Evolutionary conservation across 2,888 invertebrate genomes (phyloP).

Genomic region (Elmis aenea): DNA sequence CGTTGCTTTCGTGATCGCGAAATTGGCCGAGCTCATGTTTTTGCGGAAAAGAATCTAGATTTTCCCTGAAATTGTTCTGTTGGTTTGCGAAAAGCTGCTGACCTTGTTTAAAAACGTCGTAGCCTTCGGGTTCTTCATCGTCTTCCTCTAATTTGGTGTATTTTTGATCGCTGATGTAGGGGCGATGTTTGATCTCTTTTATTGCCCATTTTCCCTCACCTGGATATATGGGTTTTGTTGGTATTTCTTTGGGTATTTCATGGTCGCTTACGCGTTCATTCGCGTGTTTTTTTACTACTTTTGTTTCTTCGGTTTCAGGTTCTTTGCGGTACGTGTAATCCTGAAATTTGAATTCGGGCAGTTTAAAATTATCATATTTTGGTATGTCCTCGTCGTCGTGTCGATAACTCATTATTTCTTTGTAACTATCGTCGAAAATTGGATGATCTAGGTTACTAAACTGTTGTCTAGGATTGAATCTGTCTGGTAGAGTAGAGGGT

Average conservation of each 20-base stretch:
- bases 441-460: too few species aligned
- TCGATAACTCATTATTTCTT: too few species aligned
- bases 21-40: constrained; percentile 18
- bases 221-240: constrained; percentile 42
- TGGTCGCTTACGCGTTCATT: constrained; percentile 26
- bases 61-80: constrained; percentile 24
- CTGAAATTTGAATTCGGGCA: too few species aligned
- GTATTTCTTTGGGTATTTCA: constrained; percentile 33
- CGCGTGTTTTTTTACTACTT: constrained; percentile 20
- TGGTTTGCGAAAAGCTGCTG: constrained; percentile 43
- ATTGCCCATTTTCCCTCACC: constrained; percentile 43
- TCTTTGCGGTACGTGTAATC: background rate
- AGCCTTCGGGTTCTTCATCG: constrained; percentile 49
- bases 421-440: too few species aligned
- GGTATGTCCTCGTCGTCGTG: too few species aligned
- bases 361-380: too few species aligned
- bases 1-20: constrained; percentile 10
- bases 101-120: constrained; percentile 53
- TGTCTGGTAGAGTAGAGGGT: too few species aligned
- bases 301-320: constrained; percentile 6
- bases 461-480: too few species aligned
- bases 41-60: constrained; percentile 21
- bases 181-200: constrained; percentile 35
- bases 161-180: constrained; percentile 26
- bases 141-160: constrained; percentile 25